Evolutionary conservation across 2,113 vertebrate genomes (phyloP).

Genomic region (Meleagris gallopavo): DNA sequence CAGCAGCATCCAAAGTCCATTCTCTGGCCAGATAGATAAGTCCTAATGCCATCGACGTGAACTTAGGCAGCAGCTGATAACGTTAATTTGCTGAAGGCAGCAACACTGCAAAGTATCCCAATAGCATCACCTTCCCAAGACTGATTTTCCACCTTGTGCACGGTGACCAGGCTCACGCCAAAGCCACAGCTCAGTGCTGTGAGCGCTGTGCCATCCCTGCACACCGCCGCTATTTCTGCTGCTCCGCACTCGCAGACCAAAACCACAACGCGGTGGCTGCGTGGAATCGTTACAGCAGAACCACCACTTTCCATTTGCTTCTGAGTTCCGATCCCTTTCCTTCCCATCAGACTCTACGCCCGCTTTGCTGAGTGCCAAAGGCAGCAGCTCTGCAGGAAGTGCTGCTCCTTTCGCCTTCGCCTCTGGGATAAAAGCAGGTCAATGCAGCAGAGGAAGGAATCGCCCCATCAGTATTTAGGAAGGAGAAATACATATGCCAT

Average conservation of each 20-base stretch:
- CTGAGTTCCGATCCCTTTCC: background rate
- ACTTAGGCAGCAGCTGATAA: background rate
- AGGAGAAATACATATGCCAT: background rate
- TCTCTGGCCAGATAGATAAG: background rate
- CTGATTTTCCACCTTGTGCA: accelerated
- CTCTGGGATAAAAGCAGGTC: background rate
- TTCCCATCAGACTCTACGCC: background rate
- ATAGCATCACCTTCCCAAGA: accelerated
- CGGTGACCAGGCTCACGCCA: background rate
- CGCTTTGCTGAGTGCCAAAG: background rate
- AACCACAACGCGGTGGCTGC: background rate
- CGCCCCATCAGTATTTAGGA: background rate
- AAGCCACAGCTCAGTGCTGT: no score
- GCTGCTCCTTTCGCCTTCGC: background rate
- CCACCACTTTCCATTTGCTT: accelerated
- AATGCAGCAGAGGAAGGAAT: background rate
- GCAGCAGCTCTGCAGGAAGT: background rate
- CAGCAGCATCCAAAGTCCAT: background rate
- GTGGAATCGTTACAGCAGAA: background rate
- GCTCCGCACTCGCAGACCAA: background rate
- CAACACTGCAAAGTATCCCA: background rate
- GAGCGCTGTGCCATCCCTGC: no score
- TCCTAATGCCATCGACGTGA: background rate
- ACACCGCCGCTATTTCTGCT: background rate
- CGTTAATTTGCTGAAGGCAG: background rate